A percentile compares a stretch with the other conserved stretches of the same genome.
These are phyloP conservation scores for Pristionchus mayeri DNA, from an alignment of 2,888 invertebrate genomes.

Conservation along the genomic window DNA sequence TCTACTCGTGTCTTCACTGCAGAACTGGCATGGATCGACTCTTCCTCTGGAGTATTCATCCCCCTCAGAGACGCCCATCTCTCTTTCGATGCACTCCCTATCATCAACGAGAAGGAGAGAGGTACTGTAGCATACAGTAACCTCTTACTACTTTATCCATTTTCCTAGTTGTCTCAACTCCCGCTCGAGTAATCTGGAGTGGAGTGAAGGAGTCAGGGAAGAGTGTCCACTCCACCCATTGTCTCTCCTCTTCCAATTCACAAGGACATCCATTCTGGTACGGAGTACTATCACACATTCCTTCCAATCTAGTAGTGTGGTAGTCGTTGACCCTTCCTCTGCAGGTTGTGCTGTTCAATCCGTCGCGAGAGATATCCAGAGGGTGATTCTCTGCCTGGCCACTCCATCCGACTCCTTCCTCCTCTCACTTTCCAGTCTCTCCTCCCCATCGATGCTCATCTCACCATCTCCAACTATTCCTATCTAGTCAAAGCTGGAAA, in stretches of 20 bases:
- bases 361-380: conserved; percentile 83
- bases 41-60: conserved; percentile 42
- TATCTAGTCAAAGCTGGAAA: conserved; percentile 78
- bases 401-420: conserved; percentile 88
- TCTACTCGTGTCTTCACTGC: neutral
- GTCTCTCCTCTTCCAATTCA: neutral
- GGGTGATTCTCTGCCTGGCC: conserved; percentile 84
- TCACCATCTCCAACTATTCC: conserved; percentile 64
- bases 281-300: neutral
- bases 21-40: conserved; percentile 51
- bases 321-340: conserved; percentile 17
- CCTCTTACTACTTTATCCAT: neutral
- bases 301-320: neutral
- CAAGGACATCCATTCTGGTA: conserved; percentile 3
- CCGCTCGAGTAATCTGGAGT: conserved; percentile 34
- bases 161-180: neutral
- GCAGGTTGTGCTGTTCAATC: conserved; percentile 87
- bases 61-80: conserved; percentile 50
- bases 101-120: conserved; percentile 47
- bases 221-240: conserved; percentile 15
- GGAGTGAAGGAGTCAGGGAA: conserved; percentile 40
- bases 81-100: conserved; percentile 49
- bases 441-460: conserved; percentile 83
- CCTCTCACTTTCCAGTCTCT: conserved; percentile 83
- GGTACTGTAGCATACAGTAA: conserved; percentile 8